phyloP scores from a whole-genome alignment of 1,140 invertebrate genomes.

The Drosophila pectinifera region DNA sequence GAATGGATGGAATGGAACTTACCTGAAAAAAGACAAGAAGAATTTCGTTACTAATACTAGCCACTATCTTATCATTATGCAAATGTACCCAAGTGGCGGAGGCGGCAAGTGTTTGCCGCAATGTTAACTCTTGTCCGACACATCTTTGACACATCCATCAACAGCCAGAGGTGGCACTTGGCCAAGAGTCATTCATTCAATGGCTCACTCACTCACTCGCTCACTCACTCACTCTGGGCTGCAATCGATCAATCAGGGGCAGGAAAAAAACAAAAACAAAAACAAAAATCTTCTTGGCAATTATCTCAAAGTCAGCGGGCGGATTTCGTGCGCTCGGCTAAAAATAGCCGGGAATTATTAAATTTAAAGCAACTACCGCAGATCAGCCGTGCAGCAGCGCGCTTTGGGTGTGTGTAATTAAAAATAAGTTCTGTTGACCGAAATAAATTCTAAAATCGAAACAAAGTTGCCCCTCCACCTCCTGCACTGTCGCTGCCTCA shows the following conservation, averaged over 20 bases:
- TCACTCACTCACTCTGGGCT: constrained; percentile 11
- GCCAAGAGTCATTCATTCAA: constrained; percentile 39
- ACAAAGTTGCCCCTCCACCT: constrained; percentile 56
- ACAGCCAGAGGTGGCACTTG: constrained; percentile 13
- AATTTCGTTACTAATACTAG: constrained; percentile 6
- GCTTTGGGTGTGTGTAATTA: constrained; percentile 49
- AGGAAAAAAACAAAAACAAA: constrained; percentile 11
- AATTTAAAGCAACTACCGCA: constrained; percentile 56
- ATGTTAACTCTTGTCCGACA: constrained; percentile 55
- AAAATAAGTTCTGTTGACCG: constrained; percentile 74
- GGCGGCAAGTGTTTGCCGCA: constrained; percentile 8
- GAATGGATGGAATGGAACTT: constrained; percentile 28
- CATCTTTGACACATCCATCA: constrained; percentile 62
- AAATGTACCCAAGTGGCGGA: constrained; percentile 1
- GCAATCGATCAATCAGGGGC: constrained; percentile 67
- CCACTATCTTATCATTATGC: constrained; percentile 34
- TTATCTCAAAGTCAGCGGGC: constrained; percentile 44
- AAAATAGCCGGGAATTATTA: constrained; percentile 57
- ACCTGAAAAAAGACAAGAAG: constrained; percentile 53
- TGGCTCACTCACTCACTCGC: constrained; percentile 23
- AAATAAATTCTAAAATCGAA: constrained; percentile 73
- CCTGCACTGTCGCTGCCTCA: constrained; percentile 16
- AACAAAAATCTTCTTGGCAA: constrained; percentile 45
- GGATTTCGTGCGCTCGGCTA: not conserved
- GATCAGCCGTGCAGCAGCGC: constrained; percentile 12